Evolutionary conservation across 1,140 invertebrate genomes (phyloP), one percentile per base, ranked within the genome.

Genomic region (Saccostrea echinata): DNA sequence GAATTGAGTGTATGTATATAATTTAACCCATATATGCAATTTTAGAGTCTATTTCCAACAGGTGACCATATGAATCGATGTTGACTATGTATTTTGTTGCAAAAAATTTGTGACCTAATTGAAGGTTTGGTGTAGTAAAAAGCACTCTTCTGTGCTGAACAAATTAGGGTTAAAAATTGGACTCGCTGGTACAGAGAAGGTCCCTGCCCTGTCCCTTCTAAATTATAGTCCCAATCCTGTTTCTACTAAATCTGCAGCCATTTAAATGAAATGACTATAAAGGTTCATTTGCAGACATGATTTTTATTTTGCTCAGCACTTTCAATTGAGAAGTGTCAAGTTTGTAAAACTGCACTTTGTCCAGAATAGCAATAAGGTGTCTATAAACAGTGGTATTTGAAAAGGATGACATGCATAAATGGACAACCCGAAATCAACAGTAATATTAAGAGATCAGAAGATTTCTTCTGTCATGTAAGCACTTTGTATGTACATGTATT

Each of bases 11-110:
- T 71, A 71, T 33, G 24, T 71, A 13, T 71, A 30, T 76, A 33
- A 76, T 30, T 61, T 76, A 76, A 76, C 68, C 68, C 68, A 76
- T 71, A 76, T 76, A 76, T 76, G 68, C 68, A 76, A 76, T 76
- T 76, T 76, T 76, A 76, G 68, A 76, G 68, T 76, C 68, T 76
- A 76, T 76, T 76, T 76, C 68, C 68, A 76, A 76, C 68, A 76
- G 68, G 68, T 76, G 68, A 76, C 68, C 68, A 76, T 76, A 30
- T 33, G 68, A 76, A 76, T 30, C 30, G 68, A 33, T 76, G 68
- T 76, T 76, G 68, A 76, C 68, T 76, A 61, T 61, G 68, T 76
- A 76, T 76, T 76, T 76, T 76, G 68, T 76, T 76, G 68, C 68
- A 76, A 76, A 76, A 76, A 27, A 33, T 76, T 61, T 18, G 27